Evolutionary conservation across 1,140 invertebrate species (phyloP).

Genomic region (Cherax quadricarinatus): DNA sequence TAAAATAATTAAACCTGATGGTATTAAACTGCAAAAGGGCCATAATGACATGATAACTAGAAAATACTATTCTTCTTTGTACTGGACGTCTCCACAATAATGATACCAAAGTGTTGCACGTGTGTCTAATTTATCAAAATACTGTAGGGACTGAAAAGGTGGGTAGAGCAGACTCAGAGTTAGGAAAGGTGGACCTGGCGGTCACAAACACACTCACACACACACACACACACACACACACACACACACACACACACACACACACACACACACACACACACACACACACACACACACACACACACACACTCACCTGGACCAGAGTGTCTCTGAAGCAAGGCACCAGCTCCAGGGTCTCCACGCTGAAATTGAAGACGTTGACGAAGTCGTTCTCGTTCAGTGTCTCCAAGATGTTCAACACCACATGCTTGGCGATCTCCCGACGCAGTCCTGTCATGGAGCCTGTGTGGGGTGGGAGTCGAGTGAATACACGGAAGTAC

Average conservation of each 20-base stretch:
- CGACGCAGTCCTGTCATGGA: conserved; percentile 97
- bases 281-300: background rate
- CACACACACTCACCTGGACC: conserved; percentile 82
- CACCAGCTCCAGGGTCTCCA: conserved; percentile 83
- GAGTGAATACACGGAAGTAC: background rate
- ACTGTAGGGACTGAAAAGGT: background rate
- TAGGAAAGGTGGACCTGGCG: no score
- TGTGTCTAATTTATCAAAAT: background rate
- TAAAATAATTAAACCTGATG: no score
- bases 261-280: conserved; percentile 38
- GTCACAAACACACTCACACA: background rate
- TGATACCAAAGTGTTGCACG: no score
- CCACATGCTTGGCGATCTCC: conserved; percentile 95
- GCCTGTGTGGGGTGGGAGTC: conserved; percentile 80
- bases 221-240: background rate
- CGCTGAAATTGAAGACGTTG: conserved; percentile 90
- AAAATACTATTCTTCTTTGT: no score
- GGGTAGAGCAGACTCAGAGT: no score
- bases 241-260: conserved; percentile 23
- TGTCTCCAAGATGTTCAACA: conserved; percentile 92
- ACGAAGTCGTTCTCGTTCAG: conserved; percentile 99
- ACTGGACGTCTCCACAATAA: no score
- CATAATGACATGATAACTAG: no score
- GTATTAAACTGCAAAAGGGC: no score
- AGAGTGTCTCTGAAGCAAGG: conserved; percentile 89